phyloP scores from a whole-genome alignment of 2,113 vertebrate genomes.

The Zosterops borbonicus region DNA sequence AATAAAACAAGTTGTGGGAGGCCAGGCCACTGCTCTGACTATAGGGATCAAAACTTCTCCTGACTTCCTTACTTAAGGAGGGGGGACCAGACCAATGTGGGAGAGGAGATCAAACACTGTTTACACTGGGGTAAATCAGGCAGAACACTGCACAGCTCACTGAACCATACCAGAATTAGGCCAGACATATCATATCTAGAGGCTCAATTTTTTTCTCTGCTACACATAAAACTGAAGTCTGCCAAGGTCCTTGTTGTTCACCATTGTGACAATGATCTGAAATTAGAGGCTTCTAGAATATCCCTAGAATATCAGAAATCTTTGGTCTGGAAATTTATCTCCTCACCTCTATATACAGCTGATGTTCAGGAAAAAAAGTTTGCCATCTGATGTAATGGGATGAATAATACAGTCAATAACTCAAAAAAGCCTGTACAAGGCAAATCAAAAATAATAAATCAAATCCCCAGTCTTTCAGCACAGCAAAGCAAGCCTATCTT shows the following conservation, averaged over 20 bases:
- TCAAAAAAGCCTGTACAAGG: neutral
- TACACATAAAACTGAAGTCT: constrained; percentile 8
- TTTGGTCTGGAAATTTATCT: neutral
- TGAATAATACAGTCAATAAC: neutral
- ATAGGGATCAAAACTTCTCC: neutral
- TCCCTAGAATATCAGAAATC: neutral
- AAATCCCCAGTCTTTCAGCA: neutral
- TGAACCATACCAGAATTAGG: constrained; percentile 45
- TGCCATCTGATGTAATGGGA: neutral
- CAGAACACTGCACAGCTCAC: constrained; percentile 26
- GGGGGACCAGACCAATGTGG: neutral
- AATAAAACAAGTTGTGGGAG: constrained; percentile 14
- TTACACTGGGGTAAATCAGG: constrained; percentile 46
- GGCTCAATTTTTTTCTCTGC: neutral
- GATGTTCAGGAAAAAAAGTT: neutral
- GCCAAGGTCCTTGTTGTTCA: neutral
- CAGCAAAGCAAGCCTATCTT: neutral
- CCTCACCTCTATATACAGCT: neutral
- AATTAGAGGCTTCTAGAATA: neutral
- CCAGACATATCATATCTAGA: constrained; percentile 44
- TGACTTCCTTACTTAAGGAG: neutral
- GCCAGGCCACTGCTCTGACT: neutral
- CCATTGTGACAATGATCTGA: neutral
- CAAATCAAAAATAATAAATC: neutral
- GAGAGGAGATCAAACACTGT: constrained; percentile 32